Evolutionary conservation across 2,113 vertebrate genomes (phyloP).

Genomic region (Carlito syrichta): DNA sequence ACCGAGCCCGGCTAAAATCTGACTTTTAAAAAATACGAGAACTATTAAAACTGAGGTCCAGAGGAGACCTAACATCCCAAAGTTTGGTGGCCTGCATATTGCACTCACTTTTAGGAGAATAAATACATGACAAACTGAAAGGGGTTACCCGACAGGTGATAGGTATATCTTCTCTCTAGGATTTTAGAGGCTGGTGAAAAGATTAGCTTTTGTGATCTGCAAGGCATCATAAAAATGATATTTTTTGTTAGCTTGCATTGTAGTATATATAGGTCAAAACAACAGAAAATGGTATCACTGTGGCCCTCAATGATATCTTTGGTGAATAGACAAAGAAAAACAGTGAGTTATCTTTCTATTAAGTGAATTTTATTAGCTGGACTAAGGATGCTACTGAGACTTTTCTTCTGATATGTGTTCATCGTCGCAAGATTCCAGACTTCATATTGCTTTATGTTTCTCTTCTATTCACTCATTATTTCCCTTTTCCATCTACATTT

Average conservation of each 20-base stretch:
- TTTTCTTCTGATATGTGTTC: not conserved
- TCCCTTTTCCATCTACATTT: not conserved
- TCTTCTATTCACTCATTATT: not conserved
- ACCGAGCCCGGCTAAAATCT: too few relatives aligned
- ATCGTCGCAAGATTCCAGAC: not conserved
- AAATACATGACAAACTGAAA: not conserved
- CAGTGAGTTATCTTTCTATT: not conserved
- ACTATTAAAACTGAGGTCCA: not conserved
- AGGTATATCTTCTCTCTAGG: not conserved
- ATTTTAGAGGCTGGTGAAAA: not conserved
- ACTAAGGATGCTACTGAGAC: not conserved
- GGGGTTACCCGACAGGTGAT: not conserved
- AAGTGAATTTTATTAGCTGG: not conserved
- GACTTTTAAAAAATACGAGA: too few relatives aligned
- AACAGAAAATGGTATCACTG: not conserved
- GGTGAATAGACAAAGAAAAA: not conserved
- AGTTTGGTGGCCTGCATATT: not conserved
- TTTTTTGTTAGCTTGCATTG: not conserved
- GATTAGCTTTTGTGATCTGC: not conserved
- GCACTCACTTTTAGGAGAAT: not conserved
- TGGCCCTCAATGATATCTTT: not conserved
- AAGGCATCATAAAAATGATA: not conserved
- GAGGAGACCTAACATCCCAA: not conserved
- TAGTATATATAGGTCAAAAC: not conserved
- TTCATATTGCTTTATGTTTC: not conserved